phyloP scores from a whole-genome alignment of 2,797 vertebrate species.

The Platyrinchus mystaceus region DNA sequence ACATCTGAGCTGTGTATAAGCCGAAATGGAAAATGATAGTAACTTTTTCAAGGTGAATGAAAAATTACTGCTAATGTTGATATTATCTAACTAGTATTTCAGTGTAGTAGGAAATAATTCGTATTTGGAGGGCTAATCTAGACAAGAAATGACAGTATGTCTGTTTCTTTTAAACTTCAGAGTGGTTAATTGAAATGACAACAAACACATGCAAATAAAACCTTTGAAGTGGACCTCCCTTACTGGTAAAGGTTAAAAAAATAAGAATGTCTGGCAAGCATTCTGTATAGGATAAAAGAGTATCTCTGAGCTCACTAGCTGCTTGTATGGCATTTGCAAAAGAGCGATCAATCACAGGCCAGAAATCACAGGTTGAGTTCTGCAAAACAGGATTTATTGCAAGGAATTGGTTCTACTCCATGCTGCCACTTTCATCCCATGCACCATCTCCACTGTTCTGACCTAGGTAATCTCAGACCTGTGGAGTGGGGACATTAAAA shows the following conservation, averaged over 20 bases:
- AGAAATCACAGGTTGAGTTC: not conserved
- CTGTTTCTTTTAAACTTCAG: not conserved
- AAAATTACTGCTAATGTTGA: not conserved
- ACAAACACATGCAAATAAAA: not conserved
- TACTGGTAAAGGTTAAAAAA: not conserved
- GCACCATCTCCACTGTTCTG: rapidly evolving
- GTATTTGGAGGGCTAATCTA: not conserved
- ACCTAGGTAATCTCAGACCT: not conserved
- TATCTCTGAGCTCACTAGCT: not conserved
- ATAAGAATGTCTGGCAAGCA: not conserved
- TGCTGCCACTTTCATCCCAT: not conserved
- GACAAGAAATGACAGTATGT: not conserved
- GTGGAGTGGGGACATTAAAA: not conserved
- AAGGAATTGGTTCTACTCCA: not conserved
- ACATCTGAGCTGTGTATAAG: not conserved
- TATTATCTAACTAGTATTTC: not conserved
- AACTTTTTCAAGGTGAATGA: not conserved
- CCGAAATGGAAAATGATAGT: not conserved
- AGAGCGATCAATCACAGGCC: not conserved
- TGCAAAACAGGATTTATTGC: not conserved
- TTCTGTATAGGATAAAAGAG: not conserved
- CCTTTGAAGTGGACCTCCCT: not conserved
- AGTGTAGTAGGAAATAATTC: not conserved
- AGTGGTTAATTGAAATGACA: not conserved
- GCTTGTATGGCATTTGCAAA: not conserved